Conservation (phyloP, 2,797 vertebrate species). For the Malurus splendens region DNA sequence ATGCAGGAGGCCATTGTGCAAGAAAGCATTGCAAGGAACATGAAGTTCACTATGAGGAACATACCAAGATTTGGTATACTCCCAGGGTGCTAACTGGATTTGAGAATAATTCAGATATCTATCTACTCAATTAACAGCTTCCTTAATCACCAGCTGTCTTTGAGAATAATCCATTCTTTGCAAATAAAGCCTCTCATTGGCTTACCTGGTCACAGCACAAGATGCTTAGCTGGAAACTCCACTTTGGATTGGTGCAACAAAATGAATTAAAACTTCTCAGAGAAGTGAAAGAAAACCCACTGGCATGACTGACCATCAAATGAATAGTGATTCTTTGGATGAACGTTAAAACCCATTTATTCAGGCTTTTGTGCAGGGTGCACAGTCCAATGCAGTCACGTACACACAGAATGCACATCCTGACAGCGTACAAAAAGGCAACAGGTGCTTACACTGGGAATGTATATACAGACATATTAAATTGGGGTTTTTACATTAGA, state of each 20-base stretch:
- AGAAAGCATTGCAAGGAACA: not conserved
- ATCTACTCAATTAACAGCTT: not conserved
- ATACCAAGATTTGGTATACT: not conserved
- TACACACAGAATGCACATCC: slow-evolving; percentile 50
- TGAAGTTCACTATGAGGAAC: not conserved
- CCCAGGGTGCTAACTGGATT: not conserved
- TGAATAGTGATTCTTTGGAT: not conserved
- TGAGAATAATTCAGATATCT: not conserved
- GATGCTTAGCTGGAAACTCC: not conserved
- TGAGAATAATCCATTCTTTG: not conserved
- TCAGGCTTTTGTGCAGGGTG: slow-evolving; percentile 65
- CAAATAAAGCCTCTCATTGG: not conserved
- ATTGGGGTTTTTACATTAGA: slow-evolving; percentile 19
- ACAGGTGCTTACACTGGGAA: not conserved
- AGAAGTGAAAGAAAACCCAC: not conserved
- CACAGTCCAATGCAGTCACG: not conserved
- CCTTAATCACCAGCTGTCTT: not conserved
- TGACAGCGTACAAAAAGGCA: slow-evolving; percentile 30
- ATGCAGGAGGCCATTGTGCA: accelerated
- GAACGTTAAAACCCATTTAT: slow-evolving; percentile 65
- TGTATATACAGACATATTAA: slow-evolving; percentile 22
- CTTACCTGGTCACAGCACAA: not conserved
- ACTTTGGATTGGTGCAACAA: not conserved
- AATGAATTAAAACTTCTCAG: not conserved
- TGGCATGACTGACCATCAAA: not conserved